Conservation (phyloP, 1,140 invertebrate species). For the Tetramorium alpestre region DNA sequence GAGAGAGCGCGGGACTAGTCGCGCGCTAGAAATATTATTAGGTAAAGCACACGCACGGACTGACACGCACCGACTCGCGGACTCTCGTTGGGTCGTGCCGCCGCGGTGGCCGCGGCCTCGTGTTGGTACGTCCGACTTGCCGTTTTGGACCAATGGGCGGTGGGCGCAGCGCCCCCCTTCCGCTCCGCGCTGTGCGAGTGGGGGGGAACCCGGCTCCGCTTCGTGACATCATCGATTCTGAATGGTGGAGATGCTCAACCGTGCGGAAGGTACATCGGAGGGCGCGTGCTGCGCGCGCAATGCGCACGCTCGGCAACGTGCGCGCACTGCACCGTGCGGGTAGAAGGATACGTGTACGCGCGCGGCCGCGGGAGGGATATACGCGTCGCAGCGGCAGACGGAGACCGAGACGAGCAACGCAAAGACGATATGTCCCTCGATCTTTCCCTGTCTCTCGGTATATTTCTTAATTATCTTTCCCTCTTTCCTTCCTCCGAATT, state of each 20-base stretch:
- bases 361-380: not conserved
- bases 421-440: constrained; percentile 5
- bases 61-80: constrained; percentile 75
- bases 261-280: constrained; percentile 85
- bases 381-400: constrained; percentile 70
- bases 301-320: constrained; percentile 72
- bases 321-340: constrained; percentile 7
- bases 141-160: constrained; percentile 70
- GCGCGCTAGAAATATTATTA: constrained; percentile 74
- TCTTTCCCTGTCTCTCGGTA: not conserved
- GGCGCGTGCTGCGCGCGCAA: constrained; percentile 75
- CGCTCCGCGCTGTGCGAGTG: constrained; percentile 34
- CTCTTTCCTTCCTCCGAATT: not conserved
- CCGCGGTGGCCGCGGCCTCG: constrained; percentile 71
- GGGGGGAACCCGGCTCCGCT: constrained; percentile 75
- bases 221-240: constrained; percentile 85
- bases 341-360: constrained; percentile 27
- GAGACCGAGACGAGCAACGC: constrained; percentile 67
- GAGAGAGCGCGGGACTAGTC: constrained; percentile 56
- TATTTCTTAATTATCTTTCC: not conserved
- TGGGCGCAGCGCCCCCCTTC: constrained; percentile 64
- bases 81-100: constrained; percentile 77
- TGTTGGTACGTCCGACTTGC: constrained; percentile 66
- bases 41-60: constrained; percentile 76
- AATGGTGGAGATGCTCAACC: constrained; percentile 85